Evolutionary conservation across 2,888 invertebrate genomes (phyloP), one percentile per base, ranked within the genome.

Genomic region (Ennomos quercinarius): DNA sequence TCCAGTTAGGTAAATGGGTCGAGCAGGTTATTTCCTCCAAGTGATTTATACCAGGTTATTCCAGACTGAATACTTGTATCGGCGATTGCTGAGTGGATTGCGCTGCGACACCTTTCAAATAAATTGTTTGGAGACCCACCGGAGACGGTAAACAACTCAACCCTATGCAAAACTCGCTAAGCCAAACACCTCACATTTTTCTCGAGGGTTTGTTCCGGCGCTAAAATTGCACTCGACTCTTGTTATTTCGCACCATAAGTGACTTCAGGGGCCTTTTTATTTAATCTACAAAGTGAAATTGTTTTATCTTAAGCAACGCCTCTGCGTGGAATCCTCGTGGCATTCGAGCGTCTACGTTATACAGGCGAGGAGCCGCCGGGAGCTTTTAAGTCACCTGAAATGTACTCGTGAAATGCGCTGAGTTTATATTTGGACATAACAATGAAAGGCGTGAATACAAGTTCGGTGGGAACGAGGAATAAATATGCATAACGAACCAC

Each of bases 91-190:
- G 84, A 90, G 91, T 88, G 89, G 89, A 91, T 91, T 91, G 89
- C 89, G 76, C 81, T 70, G 77, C 83, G 89, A 91, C 89, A 90
- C 91, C 92, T 92, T 90, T 92, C 89, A 91, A 91, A 89, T 84
- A 91, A 89, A 92, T 92, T 92, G 92, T 91, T 85, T 83, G 83
- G 92, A 89, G 87, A 88, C 86, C 84, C 74, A 66, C 77, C 77
- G 72, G 80, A 78, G 81, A 78, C 82, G 78, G 89, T 91, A 91
- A 91, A 91, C 91, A 90, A 87, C 81, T 84, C 84, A 75, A 81
- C 81, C 77, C 81, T 84, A 89, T 90, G 91, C 89, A 89, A 88
- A 90, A 87, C 83, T 80, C 77, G 73, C 67, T 78, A 81, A 86
- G 84, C 80, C 78, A 82, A 87, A 84, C 86, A 83, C 81, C 81